Evolutionary conservation across 2,113 vertebrate genomes (phyloP).

Genomic region (Origma solitaria): DNA sequence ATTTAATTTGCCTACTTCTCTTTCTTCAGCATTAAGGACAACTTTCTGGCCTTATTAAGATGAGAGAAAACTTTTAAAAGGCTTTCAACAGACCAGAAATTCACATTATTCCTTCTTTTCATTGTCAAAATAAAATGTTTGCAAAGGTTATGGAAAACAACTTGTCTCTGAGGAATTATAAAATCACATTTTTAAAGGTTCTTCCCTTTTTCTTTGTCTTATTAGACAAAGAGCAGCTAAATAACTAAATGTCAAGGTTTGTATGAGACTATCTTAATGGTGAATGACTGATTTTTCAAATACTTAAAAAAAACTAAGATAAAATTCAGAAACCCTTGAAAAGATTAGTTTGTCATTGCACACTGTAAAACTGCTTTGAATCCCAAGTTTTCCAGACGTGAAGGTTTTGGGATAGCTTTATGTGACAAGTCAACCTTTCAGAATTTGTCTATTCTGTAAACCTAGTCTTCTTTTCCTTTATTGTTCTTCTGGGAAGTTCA

Average conservation of each 20-base stretch:
- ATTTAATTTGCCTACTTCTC: not conserved
- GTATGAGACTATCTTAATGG: not conserved
- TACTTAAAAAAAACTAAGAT: not conserved
- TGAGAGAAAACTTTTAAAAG: not conserved
- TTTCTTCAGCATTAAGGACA: not conserved
- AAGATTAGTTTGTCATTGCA: not conserved
- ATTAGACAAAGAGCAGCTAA: constrained; percentile 5
- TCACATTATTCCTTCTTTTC: not conserved
- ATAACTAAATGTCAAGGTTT: constrained; percentile 38
- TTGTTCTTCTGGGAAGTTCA: not conserved
- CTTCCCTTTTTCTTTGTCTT: constrained; percentile 14
- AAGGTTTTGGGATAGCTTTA: not conserved
- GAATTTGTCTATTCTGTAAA: not conserved
- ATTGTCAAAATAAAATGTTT: constrained; percentile 16
- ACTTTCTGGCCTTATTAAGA: not conserved
- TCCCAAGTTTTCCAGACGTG: not conserved
- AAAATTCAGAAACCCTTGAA: not conserved
- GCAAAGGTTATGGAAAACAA: constrained; percentile 47
- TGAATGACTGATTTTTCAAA: not conserved
- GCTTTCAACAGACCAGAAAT: not conserved
- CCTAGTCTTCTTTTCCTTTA: not conserved
- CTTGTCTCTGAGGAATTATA: constrained; percentile 9
- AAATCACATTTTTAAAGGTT: constrained; percentile 8
- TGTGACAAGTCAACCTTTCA: not conserved
- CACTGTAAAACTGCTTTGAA: not conserved